Percentiles rank a stretch among this genome's conserved stretches.
These are phyloP conservation scores for Mastacembelus armatus DNA, from an alignment of 2,797 vertebrate genomes.

Conservation along the genomic window DNA sequence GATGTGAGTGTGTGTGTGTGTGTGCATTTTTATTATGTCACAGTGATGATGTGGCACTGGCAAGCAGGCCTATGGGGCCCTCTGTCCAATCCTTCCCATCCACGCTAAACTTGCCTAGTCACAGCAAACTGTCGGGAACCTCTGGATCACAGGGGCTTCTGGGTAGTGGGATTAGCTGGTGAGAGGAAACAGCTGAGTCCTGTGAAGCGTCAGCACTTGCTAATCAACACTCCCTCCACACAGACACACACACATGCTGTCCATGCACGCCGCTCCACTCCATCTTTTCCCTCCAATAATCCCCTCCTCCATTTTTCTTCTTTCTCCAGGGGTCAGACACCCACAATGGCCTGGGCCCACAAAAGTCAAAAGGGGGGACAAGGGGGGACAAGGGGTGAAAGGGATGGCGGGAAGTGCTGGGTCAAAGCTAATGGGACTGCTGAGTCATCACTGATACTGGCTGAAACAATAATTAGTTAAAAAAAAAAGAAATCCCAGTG, in stretches of 20 bases:
- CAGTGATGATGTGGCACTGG: slow-evolving; percentile 73
- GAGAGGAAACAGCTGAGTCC: slow-evolving; percentile 84
- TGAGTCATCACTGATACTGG: slow-evolving; percentile 75
- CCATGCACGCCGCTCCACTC: slow-evolving; percentile 34
- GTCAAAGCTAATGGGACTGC: slow-evolving; percentile 72
- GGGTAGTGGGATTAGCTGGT: slow-evolving; percentile 78
- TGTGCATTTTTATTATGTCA: slow-evolving; percentile 72
- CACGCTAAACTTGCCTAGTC: slow-evolving; percentile 64
- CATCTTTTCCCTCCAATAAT: slow-evolving; percentile 64
- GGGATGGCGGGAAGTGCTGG: slow-evolving; percentile 70
- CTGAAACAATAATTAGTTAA: slow-evolving; percentile 40
- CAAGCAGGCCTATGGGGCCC: slow-evolving; percentile 46
- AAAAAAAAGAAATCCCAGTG: slow-evolving; percentile 4
- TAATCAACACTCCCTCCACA: slow-evolving; percentile 71
- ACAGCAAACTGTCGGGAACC: slow-evolving; percentile 63
- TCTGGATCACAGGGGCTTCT: slow-evolving; percentile 68
- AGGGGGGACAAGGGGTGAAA: slow-evolving; percentile 65
- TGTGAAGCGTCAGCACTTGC: slow-evolving; percentile 79
- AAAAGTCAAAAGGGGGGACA: slow-evolving; percentile 70
- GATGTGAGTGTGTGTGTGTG: slow-evolving; percentile 29
- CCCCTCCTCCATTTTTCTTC: slow-evolving; percentile 59
- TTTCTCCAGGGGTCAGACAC: slow-evolving; percentile 65
- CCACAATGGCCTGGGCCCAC: slow-evolving; percentile 74
- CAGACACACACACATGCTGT: slow-evolving; percentile 45
- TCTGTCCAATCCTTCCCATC: slow-evolving; percentile 32